phyloP scores from a whole-genome alignment of 2,797 vertebrate species.

The Luscinia luscinia region DNA sequence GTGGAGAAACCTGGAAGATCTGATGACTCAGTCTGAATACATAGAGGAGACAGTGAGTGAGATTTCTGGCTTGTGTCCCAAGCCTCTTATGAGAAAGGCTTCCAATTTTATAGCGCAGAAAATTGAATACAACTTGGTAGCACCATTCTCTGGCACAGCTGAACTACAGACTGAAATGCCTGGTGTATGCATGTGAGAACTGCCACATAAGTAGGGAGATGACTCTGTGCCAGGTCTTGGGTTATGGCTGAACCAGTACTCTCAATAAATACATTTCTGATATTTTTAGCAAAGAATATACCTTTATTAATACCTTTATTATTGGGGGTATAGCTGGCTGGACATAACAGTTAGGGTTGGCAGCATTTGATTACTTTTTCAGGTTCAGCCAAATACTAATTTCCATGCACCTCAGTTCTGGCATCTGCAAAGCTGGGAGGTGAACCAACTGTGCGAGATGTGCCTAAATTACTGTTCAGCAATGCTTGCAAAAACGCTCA shows the following conservation, averaged over 20 bases:
- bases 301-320: neutral
- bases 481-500: neutral
- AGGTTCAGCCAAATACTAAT: neutral
- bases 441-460: neutral
- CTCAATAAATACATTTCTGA: neutral
- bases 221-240: neutral
- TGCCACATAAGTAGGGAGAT: neutral
- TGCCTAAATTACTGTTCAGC: neutral
- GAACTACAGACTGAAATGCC: neutral
- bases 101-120: slow-evolving; percentile 25
- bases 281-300: neutral
- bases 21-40: slow-evolving; percentile 44
- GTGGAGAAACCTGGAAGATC: slow-evolving; percentile 43
- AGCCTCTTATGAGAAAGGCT: neutral
- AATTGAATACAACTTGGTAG: slow-evolving; percentile 23
- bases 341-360: neutral
- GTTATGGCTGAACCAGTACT: neutral
- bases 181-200: neutral
- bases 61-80: slow-evolving; percentile 39
- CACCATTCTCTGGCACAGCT: neutral
- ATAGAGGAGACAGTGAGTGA: neutral
- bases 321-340: neutral
- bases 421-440: neutral
- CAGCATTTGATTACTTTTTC: neutral
- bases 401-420: neutral